Conservation (phyloP, 2,113 vertebrate genomes). For the Chlorocebus sabaeus region DNA sequence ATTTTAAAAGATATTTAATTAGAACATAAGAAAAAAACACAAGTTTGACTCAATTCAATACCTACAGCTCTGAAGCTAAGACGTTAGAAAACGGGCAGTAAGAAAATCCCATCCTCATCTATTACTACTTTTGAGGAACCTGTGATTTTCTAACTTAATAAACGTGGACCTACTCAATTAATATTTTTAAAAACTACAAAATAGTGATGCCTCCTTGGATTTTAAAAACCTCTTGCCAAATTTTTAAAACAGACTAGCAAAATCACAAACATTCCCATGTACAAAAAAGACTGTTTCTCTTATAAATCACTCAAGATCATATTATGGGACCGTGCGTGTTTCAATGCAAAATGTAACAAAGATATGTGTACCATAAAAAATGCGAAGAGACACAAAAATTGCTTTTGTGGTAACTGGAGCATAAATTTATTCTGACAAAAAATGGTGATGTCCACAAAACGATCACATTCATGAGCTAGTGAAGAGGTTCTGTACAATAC, state of each 20-base stretch:
- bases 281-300: conserved; percentile 25
- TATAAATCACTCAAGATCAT: conserved; percentile 27
- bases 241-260: conserved; percentile 45
- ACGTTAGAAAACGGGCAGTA: background rate
- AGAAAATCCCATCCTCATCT: conserved; percentile 8
- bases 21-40: conserved; percentile 6
- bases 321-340: background rate
- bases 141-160: conserved; percentile 37
- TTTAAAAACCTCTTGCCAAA: conserved; percentile 38
- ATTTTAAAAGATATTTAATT: conserved; percentile 54
- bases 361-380: conserved; percentile 27
- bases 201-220: background rate
- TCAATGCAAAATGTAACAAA: conserved; percentile 45
- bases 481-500: conserved; percentile 49
- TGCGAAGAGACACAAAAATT: conserved; percentile 18
- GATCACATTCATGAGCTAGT: conserved; percentile 24
- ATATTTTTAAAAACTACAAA: conserved; percentile 26
- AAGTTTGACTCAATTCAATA: conserved; percentile 39
- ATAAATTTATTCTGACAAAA: conserved; percentile 75
- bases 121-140: conserved; percentile 39
- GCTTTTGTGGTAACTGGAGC: conserved; percentile 75
- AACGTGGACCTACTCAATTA: conserved; percentile 2
- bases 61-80: conserved; percentile 23
- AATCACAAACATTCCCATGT: conserved; percentile 10
- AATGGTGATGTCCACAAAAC: conserved; percentile 53